Evolutionary conservation across 2,797 vertebrate genomes (phyloP), one percentile per base, ranked within the genome.

Genomic region (Lycodopsis pacificus): DNA sequence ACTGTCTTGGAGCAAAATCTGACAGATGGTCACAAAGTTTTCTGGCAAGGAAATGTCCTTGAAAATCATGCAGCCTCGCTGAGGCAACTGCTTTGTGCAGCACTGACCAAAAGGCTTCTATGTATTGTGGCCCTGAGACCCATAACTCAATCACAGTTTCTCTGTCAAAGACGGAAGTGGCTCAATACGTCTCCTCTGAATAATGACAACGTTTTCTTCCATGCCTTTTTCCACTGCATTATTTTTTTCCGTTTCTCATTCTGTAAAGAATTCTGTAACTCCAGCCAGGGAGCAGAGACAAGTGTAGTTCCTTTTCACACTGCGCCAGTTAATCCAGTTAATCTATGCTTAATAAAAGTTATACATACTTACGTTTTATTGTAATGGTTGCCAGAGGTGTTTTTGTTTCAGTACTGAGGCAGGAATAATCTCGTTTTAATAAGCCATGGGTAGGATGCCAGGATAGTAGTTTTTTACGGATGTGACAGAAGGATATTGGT

Each of bases 371-470:
- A 27, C 27, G 3, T 61, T 80, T 71, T 49, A 42, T 56, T 68
- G 59, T 72, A n/a, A 40, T 38, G 25, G 49, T 58, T 70, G 75
- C 53, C 56, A 69, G 48, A 36, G 40, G 58, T 82, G 56, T 66
- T 81, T 77, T 63, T 69, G 32, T 68, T 75, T 70, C 54, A 70
- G 12, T 30, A 56, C 25, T 32, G 19, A 79, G 62, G 53, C 25
- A 67, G 58, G 76, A 73, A 82, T 66, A 84, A 75, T 73, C 17
- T 59, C 46, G 5, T 80, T 84, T 79, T 74, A 80, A 74, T 73
- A 70, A 71, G 34, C 6, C 61, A 13, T 63, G 34, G 22, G 54
- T 67, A 42, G 58, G 17, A 57, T 3, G 62, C 73, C 27, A 17
- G 65, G 44, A 62, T 76, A 40, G 42, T 74, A 25, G 69, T 56